Conservation (phyloP, 2,113 vertebrate genomes). For the Callipepla californica region DNA sequence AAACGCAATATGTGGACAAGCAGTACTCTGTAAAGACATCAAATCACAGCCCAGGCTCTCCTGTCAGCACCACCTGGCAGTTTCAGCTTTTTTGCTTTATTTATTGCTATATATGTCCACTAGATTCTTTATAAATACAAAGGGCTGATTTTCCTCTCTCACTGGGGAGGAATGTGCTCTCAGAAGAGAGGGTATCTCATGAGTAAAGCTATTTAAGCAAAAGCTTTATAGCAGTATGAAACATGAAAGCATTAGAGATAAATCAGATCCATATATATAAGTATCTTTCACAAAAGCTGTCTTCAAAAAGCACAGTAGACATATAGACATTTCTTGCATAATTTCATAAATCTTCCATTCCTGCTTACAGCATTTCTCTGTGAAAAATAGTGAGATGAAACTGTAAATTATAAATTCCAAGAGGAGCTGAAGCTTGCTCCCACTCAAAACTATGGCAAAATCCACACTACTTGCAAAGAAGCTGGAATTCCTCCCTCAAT, state of each 20-base stretch:
- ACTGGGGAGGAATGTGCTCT: neutral
- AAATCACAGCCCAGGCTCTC: neutral
- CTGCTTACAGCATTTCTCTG: neutral
- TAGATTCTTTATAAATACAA: neutral
- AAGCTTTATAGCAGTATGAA: neutral
- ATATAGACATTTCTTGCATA: neutral
- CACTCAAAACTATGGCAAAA: neutral
- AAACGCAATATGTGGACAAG: neutral
- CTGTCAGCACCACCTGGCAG: neutral
- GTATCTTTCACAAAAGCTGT: neutral
- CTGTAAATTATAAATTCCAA: neutral
- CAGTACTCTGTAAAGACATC: neutral
- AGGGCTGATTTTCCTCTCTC: neutral
- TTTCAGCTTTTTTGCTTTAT: neutral
- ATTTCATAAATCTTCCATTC: conserved; percentile 4
- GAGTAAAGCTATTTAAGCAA: neutral
- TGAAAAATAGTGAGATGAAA: neutral
- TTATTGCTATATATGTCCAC: neutral
- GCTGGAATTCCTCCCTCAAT: neutral
- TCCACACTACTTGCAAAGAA: neutral
- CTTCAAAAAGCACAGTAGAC: neutral
- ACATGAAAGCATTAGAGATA: neutral
- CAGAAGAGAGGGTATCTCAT: neutral
- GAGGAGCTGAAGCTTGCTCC: neutral
- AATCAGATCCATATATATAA: neutral